Conservation (phyloP, 2,797 vertebrate species). For the Naso thynnoides region DNA sequence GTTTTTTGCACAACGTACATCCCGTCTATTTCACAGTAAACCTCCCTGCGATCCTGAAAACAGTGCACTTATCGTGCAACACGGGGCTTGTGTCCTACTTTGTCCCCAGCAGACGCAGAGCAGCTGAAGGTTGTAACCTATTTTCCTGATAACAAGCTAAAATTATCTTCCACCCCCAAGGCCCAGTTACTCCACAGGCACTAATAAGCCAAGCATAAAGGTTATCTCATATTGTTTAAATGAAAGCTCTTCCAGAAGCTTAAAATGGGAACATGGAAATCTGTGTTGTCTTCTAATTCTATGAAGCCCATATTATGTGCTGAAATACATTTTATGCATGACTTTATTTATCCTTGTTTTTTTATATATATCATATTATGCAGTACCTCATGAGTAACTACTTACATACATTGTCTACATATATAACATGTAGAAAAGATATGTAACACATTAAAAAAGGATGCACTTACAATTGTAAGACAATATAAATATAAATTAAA, state of each 20-base stretch:
- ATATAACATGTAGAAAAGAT: not conserved
- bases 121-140: constrained; percentile 77
- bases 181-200: constrained; percentile 57
- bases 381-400: not conserved
- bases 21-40: not conserved
- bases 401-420: not conserved
- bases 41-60: constrained; percentile 20
- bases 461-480: not conserved
- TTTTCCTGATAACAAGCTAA: constrained; percentile 76
- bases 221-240: constrained; percentile 60
- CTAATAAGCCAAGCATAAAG: constrained; percentile 75
- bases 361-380: not conserved
- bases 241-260: constrained; percentile 40
- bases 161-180: constrained; percentile 74
- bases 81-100: constrained; percentile 68
- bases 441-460: not conserved
- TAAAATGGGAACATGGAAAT: not conserved
- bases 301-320: not conserved
- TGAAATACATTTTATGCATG: not conserved
- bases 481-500: not conserved
- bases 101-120: constrained; percentile 52
- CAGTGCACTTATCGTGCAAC: not conserved
- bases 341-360: not conserved
- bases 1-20: not conserved
- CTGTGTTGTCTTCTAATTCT: not conserved